Evolutionary conservation across 2,888 invertebrate species (phyloP), one percentile per base, ranked within the genome.

Genomic region (Nesidiocoris tenuis): DNA sequence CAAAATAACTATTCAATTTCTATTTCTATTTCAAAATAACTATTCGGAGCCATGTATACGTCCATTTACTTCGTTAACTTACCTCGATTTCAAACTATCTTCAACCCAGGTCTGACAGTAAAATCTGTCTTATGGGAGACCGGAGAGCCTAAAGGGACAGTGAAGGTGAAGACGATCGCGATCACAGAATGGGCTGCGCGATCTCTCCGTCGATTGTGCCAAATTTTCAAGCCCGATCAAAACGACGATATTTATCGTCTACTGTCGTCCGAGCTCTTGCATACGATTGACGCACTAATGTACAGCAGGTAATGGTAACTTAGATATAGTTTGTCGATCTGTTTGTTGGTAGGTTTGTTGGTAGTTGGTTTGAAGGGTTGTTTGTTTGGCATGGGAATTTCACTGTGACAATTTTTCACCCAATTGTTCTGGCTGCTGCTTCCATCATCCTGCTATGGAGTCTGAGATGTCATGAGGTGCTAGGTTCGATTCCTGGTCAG

Each of bases 131-230:
- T 72, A 3, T 72, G 72, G 72, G 72, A 63, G n/a, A 63, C 72
- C 7, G 63, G 63, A 12, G 61, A 61, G 5, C 72, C 72, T 7
- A 61, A 63, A n/a, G 61, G 61, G 21, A 72, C 25, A 2, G 24
- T 72, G 23, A 66, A 72, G 1, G 76, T 74, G 23, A n/a, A 54
- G 22, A 24, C 61, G 57, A 61, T 67, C 1, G 57, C 76, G 9
- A 65, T 76, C 2, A 76, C 76, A 0, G 76, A 76, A 21, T 64
- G 56, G 22, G 56, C 76, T 5, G 63, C 74, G n/a, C 25, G 66
- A 23, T 9, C 61, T 12, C 57, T 76, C 21, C 22, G 22, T 2
- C 59, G 63, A 19, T 63, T 71, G 21, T 18, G 24, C 21, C 23
- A 39, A 12, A 17, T 67, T 23, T 74, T 23, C 24, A 74, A 67